Evolutionary conservation across 1,140 invertebrate species (phyloP), one percentile per base, ranked within the genome.

Genomic region (Drosophila orena): DNA sequence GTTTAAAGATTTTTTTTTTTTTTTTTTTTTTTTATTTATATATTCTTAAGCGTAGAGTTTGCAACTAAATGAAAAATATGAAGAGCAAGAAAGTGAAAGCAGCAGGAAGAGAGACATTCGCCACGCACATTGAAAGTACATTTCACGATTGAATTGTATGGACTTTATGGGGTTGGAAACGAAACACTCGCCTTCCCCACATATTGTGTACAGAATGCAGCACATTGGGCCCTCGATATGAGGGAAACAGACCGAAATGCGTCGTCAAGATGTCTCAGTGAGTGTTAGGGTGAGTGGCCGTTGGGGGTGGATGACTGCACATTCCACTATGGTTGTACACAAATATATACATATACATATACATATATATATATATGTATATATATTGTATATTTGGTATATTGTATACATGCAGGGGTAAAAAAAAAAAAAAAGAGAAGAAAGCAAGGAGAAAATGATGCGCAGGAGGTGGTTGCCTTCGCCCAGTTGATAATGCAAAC

Each of bases 61-160:
- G 10, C 2, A 30, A 30, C 30, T 30, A 86, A 70, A 35, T 20
- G 7, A 17, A 17, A 42, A 15, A 43, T 11, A 12, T 43, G 10
- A 8, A 7, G 11, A 43, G 17, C 1, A 17, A 30, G 1, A 38
- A 38, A 38, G 30, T 30, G 30, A 38, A 38, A 24, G 17, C 47
- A 50, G 27, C 34, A 50, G 27, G 20, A 50, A 50, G 5, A 4
- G 1, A 47, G 5, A 4, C 3, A 47, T 47, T 47, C n/a, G 27
- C 24, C 3, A 47, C n/a, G 46, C 22, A 27, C n/a, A 27, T n/a
- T 15, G 14, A 47, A 47, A 47, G 2, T 11, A 47, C 12, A 47
- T 46, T 37, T 53, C 11, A 38, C 22, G 22, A 30, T 60, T 56
- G 37, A 38, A 55, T 44, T 66, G 24, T 66, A 37, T 50, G 20